phyloP scores from a whole-genome alignment of 2,113 vertebrate species.

The Cinclus cinclus region DNA sequence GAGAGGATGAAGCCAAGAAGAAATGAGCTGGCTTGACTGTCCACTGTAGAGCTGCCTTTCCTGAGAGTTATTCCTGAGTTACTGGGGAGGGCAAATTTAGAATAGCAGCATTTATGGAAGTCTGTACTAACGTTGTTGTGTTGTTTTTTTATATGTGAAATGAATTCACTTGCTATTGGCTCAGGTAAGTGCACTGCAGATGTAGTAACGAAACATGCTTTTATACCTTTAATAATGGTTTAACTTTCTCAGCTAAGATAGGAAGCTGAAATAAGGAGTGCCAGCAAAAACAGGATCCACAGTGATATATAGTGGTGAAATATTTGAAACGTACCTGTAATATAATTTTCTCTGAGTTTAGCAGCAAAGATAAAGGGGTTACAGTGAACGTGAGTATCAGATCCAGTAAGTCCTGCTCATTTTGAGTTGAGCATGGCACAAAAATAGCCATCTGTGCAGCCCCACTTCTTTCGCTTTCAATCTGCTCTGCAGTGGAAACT shows the following conservation, averaged over 20 bases:
- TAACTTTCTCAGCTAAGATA: not conserved
- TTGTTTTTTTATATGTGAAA: not conserved
- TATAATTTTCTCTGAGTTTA: not conserved
- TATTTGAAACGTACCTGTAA: not conserved
- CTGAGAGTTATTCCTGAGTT: not conserved
- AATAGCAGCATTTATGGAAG: not conserved
- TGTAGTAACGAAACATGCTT: not conserved
- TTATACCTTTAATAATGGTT: not conserved
- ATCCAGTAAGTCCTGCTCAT: not conserved
- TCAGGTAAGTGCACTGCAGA: not conserved
- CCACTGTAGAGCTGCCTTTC: not conserved
- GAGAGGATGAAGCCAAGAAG: not conserved
- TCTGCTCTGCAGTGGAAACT: not conserved
- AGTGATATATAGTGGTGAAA: not conserved
- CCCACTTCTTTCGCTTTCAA: not conserved
- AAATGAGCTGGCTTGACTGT: not conserved
- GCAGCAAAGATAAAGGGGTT: not conserved
- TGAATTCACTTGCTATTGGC: not conserved
- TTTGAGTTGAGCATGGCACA: not conserved
- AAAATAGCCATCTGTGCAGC: not conserved
- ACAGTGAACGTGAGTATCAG: not conserved
- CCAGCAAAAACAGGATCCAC: not conserved
- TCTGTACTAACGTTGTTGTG: not conserved
- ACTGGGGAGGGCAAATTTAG: not conserved
- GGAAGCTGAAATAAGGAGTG: not conserved